Evolutionary conservation across 2,797 vertebrate genomes (phyloP).

Genomic region (Tokudaia muenninki): DNA sequence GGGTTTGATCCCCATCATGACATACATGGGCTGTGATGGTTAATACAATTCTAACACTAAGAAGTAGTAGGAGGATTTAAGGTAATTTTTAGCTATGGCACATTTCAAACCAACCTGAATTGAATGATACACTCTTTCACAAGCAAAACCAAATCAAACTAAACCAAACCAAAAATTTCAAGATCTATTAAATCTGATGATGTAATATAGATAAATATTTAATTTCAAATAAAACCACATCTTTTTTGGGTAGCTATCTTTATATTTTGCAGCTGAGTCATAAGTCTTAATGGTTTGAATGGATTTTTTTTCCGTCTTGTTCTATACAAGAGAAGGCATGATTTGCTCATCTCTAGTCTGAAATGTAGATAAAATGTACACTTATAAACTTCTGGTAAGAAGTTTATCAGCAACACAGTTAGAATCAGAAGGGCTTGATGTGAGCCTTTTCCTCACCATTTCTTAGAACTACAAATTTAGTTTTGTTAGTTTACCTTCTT

Average conservation of each 20-base stretch:
- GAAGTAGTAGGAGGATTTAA: background rate
- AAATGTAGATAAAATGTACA: slow-evolving; percentile 53
- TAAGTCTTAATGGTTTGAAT: slow-evolving; percentile 8
- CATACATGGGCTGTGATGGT: too few species aligned
- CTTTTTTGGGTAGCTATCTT: background rate
- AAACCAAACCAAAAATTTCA: background rate
- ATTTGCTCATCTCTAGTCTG: background rate
- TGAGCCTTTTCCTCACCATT: background rate
- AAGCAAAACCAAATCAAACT: background rate
- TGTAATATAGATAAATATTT: background rate
- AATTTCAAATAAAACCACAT: slow-evolving; percentile 33
- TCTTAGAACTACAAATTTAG: background rate
- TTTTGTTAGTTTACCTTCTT: slow-evolving; percentile 16
- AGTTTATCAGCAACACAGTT: background rate
- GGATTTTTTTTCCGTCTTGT: slow-evolving; percentile 24
- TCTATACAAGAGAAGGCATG: background rate
- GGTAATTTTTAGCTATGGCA: background rate
- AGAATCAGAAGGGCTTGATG: slow-evolving; percentile 10
- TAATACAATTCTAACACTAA: background rate
- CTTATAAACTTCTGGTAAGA: slow-evolving; percentile 5
- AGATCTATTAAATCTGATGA: background rate
- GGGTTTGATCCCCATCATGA: background rate
- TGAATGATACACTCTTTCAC: background rate
- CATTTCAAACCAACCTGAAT: background rate
- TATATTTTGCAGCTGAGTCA: slow-evolving; percentile 10